Evolutionary conservation across 2,113 vertebrate genomes (phyloP).

Genomic region (Octodon degus): DNA sequence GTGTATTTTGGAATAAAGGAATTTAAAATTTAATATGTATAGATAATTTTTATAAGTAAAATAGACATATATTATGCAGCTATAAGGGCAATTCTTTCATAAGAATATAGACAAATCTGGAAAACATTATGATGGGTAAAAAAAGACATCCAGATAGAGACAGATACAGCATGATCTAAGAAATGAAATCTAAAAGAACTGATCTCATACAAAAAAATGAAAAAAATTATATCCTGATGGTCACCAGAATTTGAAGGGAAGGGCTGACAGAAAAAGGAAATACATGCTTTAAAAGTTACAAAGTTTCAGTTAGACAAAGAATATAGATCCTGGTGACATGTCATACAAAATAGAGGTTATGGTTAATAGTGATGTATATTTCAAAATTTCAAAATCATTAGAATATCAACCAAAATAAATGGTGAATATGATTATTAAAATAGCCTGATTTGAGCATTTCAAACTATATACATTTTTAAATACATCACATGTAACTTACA

Average conservation of each 20-base stretch:
- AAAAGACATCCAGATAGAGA: neutral
- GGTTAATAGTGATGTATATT: neutral
- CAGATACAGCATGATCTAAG: neutral
- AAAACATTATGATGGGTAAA: too few species aligned
- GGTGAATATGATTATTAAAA: neutral
- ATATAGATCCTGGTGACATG: too few species aligned
- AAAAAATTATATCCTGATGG: neutral
- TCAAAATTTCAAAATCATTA: neutral
- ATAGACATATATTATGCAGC: neutral
- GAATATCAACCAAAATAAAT: neutral
- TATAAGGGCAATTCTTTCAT: neutral
- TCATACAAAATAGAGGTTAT: neutral
- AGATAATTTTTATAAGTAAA: neutral
- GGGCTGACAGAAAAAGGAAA: too few species aligned
- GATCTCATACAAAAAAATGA: neutral
- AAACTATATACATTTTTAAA: neutral
- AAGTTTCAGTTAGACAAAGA: too few species aligned
- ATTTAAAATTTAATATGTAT: neutral
- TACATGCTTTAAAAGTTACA: rapidly evolving
- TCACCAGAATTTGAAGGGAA: neutral
- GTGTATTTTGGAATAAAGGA: neutral
- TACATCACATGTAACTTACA: neutral
- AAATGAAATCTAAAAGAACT: neutral
- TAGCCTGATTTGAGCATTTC: neutral
- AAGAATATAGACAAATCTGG: neutral